Percentiles rank a stretch among this genome's conserved stretches.
phyloP scores from a whole-genome alignment of 1,140 invertebrate genomes.

The Drosophila saltans region DNA sequence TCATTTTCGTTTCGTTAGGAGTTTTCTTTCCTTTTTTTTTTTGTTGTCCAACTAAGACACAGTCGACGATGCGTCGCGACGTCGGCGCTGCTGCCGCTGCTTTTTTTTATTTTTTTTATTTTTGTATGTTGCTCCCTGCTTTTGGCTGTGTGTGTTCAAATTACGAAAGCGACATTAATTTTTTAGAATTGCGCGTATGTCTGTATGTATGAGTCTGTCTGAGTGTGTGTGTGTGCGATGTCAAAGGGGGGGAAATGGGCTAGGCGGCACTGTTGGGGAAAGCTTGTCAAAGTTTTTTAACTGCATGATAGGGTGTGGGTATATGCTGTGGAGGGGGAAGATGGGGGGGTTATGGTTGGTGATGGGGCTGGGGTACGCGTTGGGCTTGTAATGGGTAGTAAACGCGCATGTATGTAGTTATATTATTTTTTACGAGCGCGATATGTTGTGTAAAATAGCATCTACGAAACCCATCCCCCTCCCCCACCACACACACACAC shows the following conservation, averaged over 20 bases:
- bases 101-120: neutral
- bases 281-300: slow-evolving; percentile 58
- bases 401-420: slow-evolving; percentile 73
- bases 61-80: slow-evolving; percentile 21
- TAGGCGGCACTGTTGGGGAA: neutral
- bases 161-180: slow-evolving; percentile 81
- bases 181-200: slow-evolving; percentile 79
- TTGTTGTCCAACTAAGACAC: slow-evolving; percentile 52
- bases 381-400: slow-evolving; percentile 61
- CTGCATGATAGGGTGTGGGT: slow-evolving; percentile 18
- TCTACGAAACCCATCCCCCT: slow-evolving; percentile 7
- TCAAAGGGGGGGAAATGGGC: slow-evolving; percentile 1
- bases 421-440: slow-evolving; percentile 82
- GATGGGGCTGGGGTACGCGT: neutral
- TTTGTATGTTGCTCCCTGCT: neutral
- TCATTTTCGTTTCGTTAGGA: slow-evolving; percentile 26
- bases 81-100: slow-evolving; percentile 15
- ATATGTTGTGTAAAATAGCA: slow-evolving; percentile 80
- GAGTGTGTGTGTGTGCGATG: slow-evolving; percentile 4
- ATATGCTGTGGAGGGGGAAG: no score
- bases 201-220: slow-evolving; percentile 15
- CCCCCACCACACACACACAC: neutral
- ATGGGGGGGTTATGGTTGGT: neutral
- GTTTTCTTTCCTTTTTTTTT: slow-evolving; percentile 40
- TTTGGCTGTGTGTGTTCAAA: slow-evolving; percentile 61